Percentiles rank a stretch among this genome's conserved stretches.
phyloP scores from a whole-genome alignment of 2,113 vertebrate species.

The Gadus chalcogrammus region DNA sequence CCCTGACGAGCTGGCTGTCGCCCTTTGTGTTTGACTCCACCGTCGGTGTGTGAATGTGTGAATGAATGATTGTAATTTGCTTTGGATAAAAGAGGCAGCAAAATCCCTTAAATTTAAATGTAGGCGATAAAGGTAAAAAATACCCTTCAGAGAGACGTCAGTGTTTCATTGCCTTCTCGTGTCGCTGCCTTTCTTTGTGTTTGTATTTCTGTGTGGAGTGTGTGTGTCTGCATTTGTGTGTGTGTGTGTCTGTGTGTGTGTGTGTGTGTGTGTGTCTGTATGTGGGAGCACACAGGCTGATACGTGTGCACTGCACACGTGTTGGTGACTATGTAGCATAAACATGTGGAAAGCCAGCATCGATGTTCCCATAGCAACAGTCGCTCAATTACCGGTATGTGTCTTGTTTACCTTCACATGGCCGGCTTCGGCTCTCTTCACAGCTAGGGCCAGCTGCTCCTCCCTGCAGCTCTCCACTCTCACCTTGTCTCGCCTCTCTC shows the following conservation, averaged over 20 bases:
- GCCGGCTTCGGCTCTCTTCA: conserved; percentile 5
- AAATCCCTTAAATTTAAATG: too few species aligned
- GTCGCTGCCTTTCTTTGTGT: too few species aligned
- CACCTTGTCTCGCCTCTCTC: not conserved
- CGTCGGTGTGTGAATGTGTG: too few species aligned
- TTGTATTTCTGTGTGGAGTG: not conserved
- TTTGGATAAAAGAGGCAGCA: too few species aligned
- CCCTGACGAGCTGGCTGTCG: too few species aligned
- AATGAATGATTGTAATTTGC: too few species aligned
- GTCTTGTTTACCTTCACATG: conserved; percentile 41
- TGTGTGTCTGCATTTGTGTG: not conserved
- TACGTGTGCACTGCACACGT: too few species aligned
- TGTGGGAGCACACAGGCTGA: not conserved
- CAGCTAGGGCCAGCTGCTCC: conserved; percentile 43
- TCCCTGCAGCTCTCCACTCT: conserved; percentile 6
- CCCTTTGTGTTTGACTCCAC: too few species aligned
- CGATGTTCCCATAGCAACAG: conserved; percentile 41
- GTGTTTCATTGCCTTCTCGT: too few species aligned
- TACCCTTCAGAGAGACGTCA: too few species aligned
- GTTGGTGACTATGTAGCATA: too few species aligned
- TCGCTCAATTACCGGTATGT: conserved; percentile 37
- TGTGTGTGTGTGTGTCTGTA: not conserved
- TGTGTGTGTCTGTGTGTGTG: not conserved
- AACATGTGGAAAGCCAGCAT: conserved; percentile 27
- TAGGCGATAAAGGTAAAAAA: too few species aligned